A percentile compares a stretch with the other conserved stretches of the same genome.
phyloP scores from a whole-genome alignment of 2,113 vertebrate species.

The Psettodes erumei region DNA sequence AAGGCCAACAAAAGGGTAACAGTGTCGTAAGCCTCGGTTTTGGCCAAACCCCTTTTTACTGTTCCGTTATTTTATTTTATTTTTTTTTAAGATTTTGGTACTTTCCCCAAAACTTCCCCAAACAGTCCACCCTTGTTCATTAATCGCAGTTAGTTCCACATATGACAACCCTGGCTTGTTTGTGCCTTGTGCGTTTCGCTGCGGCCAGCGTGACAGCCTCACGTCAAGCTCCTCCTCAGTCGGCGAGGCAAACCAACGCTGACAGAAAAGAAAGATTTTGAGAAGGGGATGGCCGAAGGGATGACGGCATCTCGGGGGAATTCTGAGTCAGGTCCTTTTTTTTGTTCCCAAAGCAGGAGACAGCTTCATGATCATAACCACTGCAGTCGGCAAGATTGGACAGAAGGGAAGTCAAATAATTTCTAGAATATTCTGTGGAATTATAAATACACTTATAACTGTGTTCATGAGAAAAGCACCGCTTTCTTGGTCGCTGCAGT shows the following conservation, averaged over 20 bases:
- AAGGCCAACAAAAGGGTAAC: conserved; percentile 13
- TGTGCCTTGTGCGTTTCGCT: conserved; percentile 35
- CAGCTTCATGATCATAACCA: conserved; percentile 1
- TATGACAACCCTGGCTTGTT: conserved; percentile 33
- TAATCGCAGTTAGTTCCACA: conserved; percentile 27
- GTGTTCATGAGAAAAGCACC: background rate
- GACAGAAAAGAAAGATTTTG: conserved; percentile 12
- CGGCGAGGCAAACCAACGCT: conserved; percentile 26
- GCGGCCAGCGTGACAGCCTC: conserved; percentile 38
- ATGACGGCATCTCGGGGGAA: conserved; percentile 7
- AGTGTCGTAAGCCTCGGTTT: background rate
- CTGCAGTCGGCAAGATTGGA: background rate
- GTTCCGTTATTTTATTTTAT: background rate
- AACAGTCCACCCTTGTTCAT: conserved; percentile 44
- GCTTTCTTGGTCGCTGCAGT: conserved; percentile 11
- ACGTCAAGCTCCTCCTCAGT: conserved; percentile 37
- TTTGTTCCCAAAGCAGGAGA: background rate
- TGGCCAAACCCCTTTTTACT: conserved; percentile 7
- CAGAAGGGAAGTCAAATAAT: background rate
- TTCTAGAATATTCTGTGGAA: background rate
- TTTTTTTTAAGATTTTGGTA: background rate
- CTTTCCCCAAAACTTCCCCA: conserved; percentile 50
- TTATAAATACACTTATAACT: background rate
- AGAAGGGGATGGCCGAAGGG: conserved; percentile 7
- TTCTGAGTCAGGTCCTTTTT: conserved; percentile 33